Evolutionary conservation across 1,140 invertebrate species (phyloP).

Genomic region (Hermetia illucens): DNA sequence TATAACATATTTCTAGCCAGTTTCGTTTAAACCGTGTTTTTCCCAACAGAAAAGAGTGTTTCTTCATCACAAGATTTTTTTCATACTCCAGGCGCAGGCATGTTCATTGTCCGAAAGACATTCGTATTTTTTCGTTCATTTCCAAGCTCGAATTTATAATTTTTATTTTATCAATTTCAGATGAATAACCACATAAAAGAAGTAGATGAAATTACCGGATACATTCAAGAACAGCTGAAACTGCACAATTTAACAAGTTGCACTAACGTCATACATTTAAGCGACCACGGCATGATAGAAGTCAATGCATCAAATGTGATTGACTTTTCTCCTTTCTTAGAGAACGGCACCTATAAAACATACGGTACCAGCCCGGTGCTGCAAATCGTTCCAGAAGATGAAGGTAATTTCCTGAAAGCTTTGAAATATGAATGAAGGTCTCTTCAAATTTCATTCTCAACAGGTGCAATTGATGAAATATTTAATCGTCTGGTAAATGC

Average conservation of each 20-base stretch:
- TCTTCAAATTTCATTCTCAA: conserved; percentile 6
- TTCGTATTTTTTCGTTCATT: too few species aligned
- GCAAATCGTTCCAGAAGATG: conserved; percentile 39
- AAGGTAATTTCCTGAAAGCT: neutral
- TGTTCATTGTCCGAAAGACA: too few species aligned
- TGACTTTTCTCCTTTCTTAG: conserved; percentile 40
- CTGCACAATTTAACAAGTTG: conserved; percentile 33
- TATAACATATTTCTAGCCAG: too few species aligned
- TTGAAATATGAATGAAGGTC: neutral
- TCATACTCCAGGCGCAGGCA: too few species aligned
- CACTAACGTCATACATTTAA: conserved; percentile 53
- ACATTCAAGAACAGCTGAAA: conserved; percentile 39
- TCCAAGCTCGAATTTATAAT: too few species aligned
- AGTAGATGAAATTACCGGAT: conserved; percentile 41
- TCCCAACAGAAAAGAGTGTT: too few species aligned
- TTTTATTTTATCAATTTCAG: too few species aligned
- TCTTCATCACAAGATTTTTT: too few species aligned
- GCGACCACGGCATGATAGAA: conserved; percentile 59
- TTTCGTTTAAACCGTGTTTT: too few species aligned
- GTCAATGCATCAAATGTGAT: conserved; percentile 38
- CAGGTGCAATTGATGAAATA: conserved; percentile 33
- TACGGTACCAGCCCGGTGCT: conserved; percentile 33
- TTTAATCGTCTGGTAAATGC: conserved; percentile 37
- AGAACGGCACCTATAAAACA: conserved; percentile 32
- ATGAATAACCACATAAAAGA: too few species aligned